phyloP scores from a whole-genome alignment of 1,140 invertebrate genomes.

The Harpegnathos saltator region DNA sequence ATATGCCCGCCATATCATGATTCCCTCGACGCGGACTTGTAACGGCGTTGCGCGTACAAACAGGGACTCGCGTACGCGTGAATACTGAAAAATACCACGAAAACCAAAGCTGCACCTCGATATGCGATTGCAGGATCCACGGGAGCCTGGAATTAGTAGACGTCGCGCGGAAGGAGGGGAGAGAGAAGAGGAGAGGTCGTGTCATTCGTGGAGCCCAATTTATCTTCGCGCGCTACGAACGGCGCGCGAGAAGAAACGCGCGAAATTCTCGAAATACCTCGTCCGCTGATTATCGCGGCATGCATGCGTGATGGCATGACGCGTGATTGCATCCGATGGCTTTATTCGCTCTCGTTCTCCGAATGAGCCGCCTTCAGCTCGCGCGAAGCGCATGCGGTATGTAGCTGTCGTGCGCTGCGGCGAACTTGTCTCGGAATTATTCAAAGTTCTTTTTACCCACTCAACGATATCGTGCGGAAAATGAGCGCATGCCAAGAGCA shows the following conservation, averaged over 20 bases:
- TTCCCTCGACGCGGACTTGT: slow-evolving; percentile 15
- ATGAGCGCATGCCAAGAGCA: background rate
- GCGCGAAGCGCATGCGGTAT: background rate
- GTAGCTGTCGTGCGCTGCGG: background rate
- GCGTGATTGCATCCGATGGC: no score
- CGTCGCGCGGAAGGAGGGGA: no score
- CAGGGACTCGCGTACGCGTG: background rate
- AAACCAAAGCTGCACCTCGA: background rate
- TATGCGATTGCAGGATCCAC: background rate
- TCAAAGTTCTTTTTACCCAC: slow-evolving; percentile 65
- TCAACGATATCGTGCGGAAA: background rate
- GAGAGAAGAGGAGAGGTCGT: background rate
- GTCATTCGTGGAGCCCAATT: background rate
- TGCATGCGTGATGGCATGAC: no score
- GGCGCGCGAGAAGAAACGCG: no score
- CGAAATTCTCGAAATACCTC: no score
- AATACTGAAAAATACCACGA: slow-evolving; percentile 6
- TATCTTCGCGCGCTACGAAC: background rate
- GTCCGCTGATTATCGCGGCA: no score
- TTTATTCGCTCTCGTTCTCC: no score
- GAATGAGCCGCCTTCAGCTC: no score
- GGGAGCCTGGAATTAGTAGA: background rate
- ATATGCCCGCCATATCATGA: slow-evolving; percentile 25
- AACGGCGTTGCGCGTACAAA: slow-evolving; percentile 1
- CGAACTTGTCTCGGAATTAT: slow-evolving; percentile 64